These are phyloP conservation scores for Achlya flavicornis DNA, from an alignment of 2,888 invertebrate genomes.

Conservation along the genomic window DNA sequence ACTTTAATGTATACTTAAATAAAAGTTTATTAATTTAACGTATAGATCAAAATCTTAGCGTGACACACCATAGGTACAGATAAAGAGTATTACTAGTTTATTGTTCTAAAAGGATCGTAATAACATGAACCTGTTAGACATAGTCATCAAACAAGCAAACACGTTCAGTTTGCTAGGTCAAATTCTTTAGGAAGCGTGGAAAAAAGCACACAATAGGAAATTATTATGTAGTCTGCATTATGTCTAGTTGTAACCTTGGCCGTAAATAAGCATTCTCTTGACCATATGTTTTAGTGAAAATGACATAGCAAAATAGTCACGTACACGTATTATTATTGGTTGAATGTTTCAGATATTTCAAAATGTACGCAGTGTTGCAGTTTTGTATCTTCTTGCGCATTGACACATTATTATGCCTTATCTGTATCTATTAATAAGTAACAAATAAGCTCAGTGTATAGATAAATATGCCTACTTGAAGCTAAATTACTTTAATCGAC, in stretches of 20 bases:
- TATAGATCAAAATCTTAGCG: background rate
- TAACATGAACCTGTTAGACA: background rate
- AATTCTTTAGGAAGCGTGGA: slow-evolving; percentile 6
- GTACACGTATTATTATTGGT: background rate
- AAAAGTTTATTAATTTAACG: background rate
- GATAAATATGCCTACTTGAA: background rate
- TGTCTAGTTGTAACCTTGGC: slow-evolving; percentile 14
- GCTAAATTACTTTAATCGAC: background rate
- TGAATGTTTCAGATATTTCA: background rate
- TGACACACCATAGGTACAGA: background rate
- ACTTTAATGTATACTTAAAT: background rate
- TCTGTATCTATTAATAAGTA: background rate
- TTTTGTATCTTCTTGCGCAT: background rate
- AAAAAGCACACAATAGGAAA: slow-evolving; percentile 13
- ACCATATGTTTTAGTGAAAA: background rate
- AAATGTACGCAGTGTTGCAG: background rate
- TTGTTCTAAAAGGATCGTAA: background rate
- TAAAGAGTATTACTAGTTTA: background rate
- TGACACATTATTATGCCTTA: too few species aligned
- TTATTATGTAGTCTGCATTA: slow-evolving; percentile 11
- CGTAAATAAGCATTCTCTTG: slow-evolving; percentile 11
- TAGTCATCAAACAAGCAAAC: slow-evolving; percentile 1
- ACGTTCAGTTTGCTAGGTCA: slow-evolving; percentile 9
- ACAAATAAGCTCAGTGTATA: background rate
- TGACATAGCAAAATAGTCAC: slow-evolving; percentile 10